Base-by-base conservation (phyloP, 2,797 vertebrate species). In the Sebastes aleutianus region DNA sequence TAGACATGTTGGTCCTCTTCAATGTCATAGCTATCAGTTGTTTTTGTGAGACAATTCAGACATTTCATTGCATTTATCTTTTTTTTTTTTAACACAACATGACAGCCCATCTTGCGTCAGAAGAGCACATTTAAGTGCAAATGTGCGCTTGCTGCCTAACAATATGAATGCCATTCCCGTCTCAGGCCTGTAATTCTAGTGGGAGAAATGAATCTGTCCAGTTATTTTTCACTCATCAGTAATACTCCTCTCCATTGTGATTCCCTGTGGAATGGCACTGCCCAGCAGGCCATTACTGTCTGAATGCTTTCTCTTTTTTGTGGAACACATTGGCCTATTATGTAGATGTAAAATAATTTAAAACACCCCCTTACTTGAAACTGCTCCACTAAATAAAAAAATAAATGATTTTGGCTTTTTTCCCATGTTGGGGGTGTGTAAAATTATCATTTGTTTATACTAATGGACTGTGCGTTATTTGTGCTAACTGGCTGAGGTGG, bases 171-270 rank as follows among this genome's bases (percentile, higher is more conserved):
- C 89, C 76, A 81, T 90, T 90, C 87, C 80, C 29, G 56, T 91
- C 87, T 90, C 84, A 73, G 84, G 88, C 84, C 89, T 94, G 84
- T 94, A 95, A 95, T 95, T 94, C 94, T 86, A 80, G 82, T 72
- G 80, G 87, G 84, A 93, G 90, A 91, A 91, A 91, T 90, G 75
- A 93, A 92, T 94, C 88, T 89, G 88, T 91, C 90, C 83, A 74
- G 85, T 94, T 95, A 92, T 95, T 94, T 94, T 89, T 84, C 86
- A 87, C 86, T 88, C 88, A 90, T 94, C 91, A 80, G 87, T 93
- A 94, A 95, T 92, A 91, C 90, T 90, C 87, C 86, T 85, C 87
- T 91, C 89, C 83, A 91, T 94, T 92, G 92, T 93, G 88, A 85
- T 85, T 93, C 90, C 89, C 89, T 53, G 84, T 89, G 87, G 94